These are phyloP conservation scores for Uloborus diversus DNA, from an alignment of 1,140 invertebrate species.

Conservation along the genomic window DNA sequence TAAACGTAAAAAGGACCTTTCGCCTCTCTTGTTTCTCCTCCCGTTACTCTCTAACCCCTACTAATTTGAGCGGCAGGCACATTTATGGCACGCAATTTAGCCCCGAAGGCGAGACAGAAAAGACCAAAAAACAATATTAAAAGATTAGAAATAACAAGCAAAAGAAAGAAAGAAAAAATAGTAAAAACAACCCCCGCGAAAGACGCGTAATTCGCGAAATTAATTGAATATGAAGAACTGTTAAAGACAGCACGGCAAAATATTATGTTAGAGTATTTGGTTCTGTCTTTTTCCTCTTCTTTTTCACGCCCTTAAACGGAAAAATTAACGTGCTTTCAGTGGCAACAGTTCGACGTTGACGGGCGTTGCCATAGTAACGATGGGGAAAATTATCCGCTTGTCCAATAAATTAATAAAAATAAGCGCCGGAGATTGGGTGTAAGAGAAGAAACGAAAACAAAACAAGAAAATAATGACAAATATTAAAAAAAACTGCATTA, in stretches of 20 bases:
- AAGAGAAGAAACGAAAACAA: constrained; percentile 5
- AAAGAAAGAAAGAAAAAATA: constrained; percentile 20
- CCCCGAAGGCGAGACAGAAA: not conserved
- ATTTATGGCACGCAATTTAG: constrained; percentile 20
- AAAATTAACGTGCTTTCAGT: constrained; percentile 46
- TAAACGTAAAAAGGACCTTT: constrained; percentile 12
- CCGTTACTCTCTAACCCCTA: not conserved
- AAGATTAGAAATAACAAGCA: constrained; percentile 35
- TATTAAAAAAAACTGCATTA: constrained; percentile 4
- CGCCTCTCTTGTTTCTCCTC: not conserved
- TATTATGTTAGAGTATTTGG: constrained; percentile 31
- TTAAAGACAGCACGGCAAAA: constrained; percentile 52
- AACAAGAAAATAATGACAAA: constrained; percentile 44
- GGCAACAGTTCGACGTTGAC: constrained; percentile 41
- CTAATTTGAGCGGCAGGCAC: constrained; percentile 5
- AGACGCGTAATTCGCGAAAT: constrained; percentile 44
- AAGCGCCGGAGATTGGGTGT: not conserved
- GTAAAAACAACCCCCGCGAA: not conserved
- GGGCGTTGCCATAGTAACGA: constrained; percentile 23
- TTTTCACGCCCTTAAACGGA: constrained; percentile 32
- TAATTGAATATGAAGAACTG: constrained; percentile 55
- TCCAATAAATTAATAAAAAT: constrained; percentile 48
- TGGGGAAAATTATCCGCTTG: constrained; percentile 28
- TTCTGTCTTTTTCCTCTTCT: not conserved
- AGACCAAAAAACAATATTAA: constrained; percentile 52